Conservation (phyloP, 2,113 vertebrate species). For the Porphyrio hochstetteri region DNA sequence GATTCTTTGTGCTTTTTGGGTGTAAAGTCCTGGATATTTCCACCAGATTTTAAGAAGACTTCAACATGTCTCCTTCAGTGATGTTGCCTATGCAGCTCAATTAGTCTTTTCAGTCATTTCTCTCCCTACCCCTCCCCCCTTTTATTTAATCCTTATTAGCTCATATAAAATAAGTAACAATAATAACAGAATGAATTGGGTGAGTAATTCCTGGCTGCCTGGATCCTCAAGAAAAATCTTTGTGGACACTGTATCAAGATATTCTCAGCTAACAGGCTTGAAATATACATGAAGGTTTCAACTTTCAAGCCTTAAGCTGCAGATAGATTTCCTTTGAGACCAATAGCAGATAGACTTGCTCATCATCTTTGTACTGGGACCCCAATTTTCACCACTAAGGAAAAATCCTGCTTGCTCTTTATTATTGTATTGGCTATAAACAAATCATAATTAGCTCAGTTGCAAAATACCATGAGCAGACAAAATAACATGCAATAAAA, state of each 20-base stretch:
- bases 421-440: neutral
- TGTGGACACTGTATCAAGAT: neutral
- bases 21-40: neutral
- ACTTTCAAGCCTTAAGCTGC: neutral
- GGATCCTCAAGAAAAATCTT: neutral
- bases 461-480: neutral
- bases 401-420: neutral
- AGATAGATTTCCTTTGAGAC: neutral
- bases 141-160: neutral
- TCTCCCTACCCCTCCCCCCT: fast-evolving
- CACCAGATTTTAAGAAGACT: neutral
- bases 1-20: neutral
- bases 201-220: neutral
- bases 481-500: neutral
- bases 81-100: neutral
- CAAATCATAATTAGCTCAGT: neutral
- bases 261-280: neutral
- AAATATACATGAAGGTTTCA: neutral
- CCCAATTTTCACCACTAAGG: neutral
- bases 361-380: neutral
- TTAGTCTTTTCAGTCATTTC: neutral
- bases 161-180: neutral
- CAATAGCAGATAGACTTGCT: neutral
- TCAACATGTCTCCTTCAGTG: neutral
- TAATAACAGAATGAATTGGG: neutral